A percentile compares a stretch with the other conserved stretches of the same genome.
Evolutionary conservation across 2,113 vertebrate species (phyloP).

Genomic region (Crocuta crocuta): DNA sequence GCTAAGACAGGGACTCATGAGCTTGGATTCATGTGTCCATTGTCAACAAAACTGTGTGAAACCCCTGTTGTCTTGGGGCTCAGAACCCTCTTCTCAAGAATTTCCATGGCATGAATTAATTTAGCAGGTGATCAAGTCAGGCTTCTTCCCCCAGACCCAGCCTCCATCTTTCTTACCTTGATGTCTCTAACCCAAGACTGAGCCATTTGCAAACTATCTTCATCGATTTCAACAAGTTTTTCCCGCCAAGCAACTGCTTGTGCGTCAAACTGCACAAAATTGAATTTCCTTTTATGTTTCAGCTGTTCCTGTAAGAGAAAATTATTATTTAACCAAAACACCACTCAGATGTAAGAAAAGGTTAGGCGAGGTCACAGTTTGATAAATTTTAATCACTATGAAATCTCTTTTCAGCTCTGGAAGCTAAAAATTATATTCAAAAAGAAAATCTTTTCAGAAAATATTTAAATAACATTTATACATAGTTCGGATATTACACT

Average conservation of each 20-base stretch:
- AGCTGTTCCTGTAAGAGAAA: constrained; percentile 89
- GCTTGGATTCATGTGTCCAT: not conserved
- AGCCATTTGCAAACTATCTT: constrained; percentile 86
- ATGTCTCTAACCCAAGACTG: constrained; percentile 89
- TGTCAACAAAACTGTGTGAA: not conserved
- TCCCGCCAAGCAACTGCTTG: constrained; percentile 87
- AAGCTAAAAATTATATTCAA: constrained; percentile 53
- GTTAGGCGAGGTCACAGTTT: not conserved
- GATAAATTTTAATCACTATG: not conserved
- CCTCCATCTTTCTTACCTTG: constrained; percentile 85
- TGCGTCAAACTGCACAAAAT: constrained; percentile 90
- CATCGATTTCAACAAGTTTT: constrained; percentile 88
- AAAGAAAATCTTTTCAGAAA: constrained; percentile 31
- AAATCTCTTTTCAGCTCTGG: constrained; percentile 18
- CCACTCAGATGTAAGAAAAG: constrained; percentile 27
- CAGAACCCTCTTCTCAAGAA: not conserved
- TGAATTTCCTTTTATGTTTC: constrained; percentile 88
- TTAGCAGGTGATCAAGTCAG: not conserved
- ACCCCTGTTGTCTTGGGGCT: not conserved
- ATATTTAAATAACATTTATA: constrained; percentile 42
- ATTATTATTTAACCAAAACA: constrained; percentile 59
- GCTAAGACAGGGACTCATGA: not conserved
- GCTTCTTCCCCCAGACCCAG: not conserved
- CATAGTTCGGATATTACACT: not conserved
- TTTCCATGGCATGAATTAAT: not conserved